Conservation (phyloP, 1,140 invertebrate genomes). For the Euura saliciscinereae region DNA sequence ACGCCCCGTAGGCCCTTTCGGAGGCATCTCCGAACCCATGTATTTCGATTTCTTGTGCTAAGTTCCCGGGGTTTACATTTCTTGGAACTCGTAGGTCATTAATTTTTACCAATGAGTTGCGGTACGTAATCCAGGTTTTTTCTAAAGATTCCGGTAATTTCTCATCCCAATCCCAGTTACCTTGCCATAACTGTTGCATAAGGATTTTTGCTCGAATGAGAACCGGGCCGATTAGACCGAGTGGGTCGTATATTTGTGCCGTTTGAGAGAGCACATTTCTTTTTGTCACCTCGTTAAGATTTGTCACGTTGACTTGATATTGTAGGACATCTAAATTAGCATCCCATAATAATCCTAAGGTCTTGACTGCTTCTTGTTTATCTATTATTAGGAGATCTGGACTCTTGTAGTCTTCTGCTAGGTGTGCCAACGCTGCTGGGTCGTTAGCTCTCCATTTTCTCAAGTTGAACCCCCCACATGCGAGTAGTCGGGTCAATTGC, state of each 20-base stretch:
- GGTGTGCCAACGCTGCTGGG: constrained; percentile 9
- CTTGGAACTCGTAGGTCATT: constrained; percentile 20
- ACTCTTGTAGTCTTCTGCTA: neutral
- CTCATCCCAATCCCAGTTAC: constrained; percentile 42
- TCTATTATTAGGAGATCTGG: constrained; percentile 17
- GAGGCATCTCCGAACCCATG: constrained; percentile 40
- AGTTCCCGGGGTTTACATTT: neutral
- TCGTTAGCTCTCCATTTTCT: constrained; percentile 48
- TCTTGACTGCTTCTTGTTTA: constrained; percentile 27
- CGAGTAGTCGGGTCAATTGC: constrained; percentile 33
- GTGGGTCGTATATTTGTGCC: constrained; percentile 42
- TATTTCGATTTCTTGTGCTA: constrained; percentile 20
- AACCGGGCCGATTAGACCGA: constrained; percentile 43
- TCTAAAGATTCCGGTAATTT: constrained; percentile 22
- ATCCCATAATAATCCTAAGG: constrained; percentile 41
- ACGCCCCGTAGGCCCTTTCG: constrained; percentile 30
- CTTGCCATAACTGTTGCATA: constrained; percentile 42
- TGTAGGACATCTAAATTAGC: constrained; percentile 26
- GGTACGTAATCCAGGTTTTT: constrained; percentile 23
- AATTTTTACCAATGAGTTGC: constrained; percentile 4
- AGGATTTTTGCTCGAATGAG: constrained; percentile 41
- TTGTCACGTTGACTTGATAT: neutral
- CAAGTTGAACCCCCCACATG: constrained; percentile 32
- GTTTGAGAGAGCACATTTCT: constrained; percentile 37
- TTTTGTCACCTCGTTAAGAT: constrained; percentile 26